Conservation (phyloP, 2,797 vertebrate genomes). For the Lemur catta region DNA sequence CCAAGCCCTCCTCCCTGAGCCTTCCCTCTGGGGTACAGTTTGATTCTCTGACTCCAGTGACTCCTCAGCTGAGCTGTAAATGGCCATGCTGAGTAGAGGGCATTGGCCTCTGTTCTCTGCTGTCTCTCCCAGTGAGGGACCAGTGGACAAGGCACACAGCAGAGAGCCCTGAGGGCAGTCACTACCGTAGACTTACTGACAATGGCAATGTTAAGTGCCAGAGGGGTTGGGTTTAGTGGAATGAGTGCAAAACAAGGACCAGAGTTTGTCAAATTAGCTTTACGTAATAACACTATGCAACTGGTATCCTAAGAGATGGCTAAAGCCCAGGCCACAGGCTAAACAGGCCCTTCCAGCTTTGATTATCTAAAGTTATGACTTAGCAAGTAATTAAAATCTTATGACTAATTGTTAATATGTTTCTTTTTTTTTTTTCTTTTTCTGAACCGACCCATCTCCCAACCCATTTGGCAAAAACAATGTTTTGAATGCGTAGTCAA, state of each 20-base stretch:
- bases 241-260: background rate
- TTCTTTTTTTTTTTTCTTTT: background rate
- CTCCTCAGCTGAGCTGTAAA: background rate
- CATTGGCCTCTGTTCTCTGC: background rate
- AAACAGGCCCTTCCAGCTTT: background rate
- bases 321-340: background rate
- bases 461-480: slow-evolving; percentile 12
- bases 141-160: background rate
- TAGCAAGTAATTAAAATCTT: slow-evolving; percentile 27
- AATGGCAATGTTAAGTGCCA: background rate
- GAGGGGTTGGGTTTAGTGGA: background rate
- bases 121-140: background rate
- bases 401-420: background rate
- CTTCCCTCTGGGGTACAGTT: background rate
- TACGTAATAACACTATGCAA: background rate
- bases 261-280: background rate
- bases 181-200: background rate
- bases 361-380: background rate
- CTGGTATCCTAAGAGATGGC: background rate
- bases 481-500: background rate
- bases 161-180: background rate
- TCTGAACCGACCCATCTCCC: background rate
- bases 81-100: background rate
- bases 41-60: background rate
- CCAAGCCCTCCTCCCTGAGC: background rate